These are phyloP conservation scores for Podarcis raffonei DNA, from an alignment of 2,113 vertebrate genomes.

Conservation along the genomic window DNA sequence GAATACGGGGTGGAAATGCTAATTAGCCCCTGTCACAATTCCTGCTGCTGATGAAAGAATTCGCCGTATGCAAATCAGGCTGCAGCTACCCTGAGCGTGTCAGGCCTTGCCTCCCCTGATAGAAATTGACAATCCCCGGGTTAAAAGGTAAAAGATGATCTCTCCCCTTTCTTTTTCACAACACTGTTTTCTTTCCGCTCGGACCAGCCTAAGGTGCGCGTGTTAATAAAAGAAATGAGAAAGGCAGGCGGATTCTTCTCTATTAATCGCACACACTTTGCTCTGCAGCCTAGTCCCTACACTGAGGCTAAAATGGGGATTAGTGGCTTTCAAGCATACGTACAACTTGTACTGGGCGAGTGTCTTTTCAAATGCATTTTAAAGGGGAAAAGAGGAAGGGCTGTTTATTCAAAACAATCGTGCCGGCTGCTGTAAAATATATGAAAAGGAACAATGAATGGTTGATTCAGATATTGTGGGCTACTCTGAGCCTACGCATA, in stretches of 20 bases:
- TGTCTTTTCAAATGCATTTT: conserved; percentile 10
- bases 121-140: conserved; percentile 61
- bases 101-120: conserved; percentile 46
- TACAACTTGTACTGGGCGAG: conserved; percentile 2
- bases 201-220: conserved; percentile 30
- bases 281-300: conserved; percentile 33
- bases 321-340: conserved; percentile 56
- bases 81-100: conserved; percentile 57
- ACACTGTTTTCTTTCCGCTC: conserved; percentile 15
- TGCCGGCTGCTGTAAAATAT: background rate
- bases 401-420: conserved; percentile 4
- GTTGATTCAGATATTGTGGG: background rate
- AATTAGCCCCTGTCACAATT: conserved; percentile 80
- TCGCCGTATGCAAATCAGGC: conserved; percentile 78
- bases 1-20: conserved; percentile 73
- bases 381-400: background rate
- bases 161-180: conserved; percentile 14
- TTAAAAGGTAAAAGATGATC: conserved; percentile 65
- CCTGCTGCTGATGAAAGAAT: conserved; percentile 74
- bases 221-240: conserved; percentile 37
- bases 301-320: conserved; percentile 63
- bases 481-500: background rate
- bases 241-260: conserved; percentile 17
- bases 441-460: conserved; percentile 4
- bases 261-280: conserved; percentile 36